Conservation (phyloP, 2,797 vertebrate species). For the Enteromius argenteus region DNA sequence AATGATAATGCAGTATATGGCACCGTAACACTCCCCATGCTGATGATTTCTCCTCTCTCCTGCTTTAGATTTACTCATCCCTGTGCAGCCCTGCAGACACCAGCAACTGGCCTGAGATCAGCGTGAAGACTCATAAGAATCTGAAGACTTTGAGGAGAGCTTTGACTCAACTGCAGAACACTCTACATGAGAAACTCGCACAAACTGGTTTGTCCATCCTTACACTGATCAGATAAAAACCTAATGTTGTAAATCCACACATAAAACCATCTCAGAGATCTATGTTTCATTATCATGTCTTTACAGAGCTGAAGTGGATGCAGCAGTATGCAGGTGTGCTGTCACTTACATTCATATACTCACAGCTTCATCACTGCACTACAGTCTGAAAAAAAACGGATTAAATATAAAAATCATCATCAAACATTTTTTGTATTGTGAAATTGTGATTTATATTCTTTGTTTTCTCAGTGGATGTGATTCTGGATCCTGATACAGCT, state of each 20-base stretch:
- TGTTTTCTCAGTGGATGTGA: not conserved
- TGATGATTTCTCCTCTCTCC: slow-evolving; percentile 16
- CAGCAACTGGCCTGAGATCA: slow-evolving; percentile 45
- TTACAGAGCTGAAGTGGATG: not conserved
- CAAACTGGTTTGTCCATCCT: not conserved
- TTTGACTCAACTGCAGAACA: slow-evolving; percentile 32
- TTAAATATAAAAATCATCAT: no score
- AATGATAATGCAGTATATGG: not conserved
- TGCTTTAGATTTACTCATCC: slow-evolving; percentile 40
- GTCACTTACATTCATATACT: no score
- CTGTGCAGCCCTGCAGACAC: slow-evolving; percentile 1
- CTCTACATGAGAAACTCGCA: not conserved
- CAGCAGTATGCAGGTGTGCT: not conserved
- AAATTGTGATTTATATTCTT: no score
- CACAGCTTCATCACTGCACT: no score
- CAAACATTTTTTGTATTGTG: no score
- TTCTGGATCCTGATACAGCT: not conserved
- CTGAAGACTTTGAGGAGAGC: slow-evolving; percentile 42
- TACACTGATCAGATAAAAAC: not conserved
- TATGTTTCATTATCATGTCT: not conserved
- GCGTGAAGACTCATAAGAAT: not conserved
- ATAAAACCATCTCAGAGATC: not conserved
- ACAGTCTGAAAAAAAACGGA: no score
- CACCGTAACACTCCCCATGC: not conserved
- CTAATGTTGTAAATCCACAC: not conserved